phyloP scores from a whole-genome alignment of 2,113 vertebrate genomes.

The Gymnorhina tibicen region DNA sequence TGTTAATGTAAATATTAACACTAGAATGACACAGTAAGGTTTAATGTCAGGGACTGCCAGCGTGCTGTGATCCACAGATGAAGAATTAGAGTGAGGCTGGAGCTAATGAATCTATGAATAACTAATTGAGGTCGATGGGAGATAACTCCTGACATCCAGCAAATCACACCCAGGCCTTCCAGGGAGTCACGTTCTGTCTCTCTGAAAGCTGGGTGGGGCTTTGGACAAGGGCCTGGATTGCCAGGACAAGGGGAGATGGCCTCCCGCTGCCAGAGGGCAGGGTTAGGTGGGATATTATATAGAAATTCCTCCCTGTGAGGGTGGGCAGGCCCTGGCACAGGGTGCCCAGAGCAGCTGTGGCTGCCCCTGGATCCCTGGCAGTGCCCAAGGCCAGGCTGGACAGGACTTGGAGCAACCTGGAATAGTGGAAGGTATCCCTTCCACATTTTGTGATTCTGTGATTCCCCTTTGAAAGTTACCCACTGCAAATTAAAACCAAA shows the following conservation, averaged over 20 bases:
- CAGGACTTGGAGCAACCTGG: background rate
- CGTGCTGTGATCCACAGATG: background rate
- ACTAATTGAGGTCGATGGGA: rapidly evolving
- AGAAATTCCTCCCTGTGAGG: background rate
- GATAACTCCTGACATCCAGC: background rate
- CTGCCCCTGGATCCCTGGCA: background rate
- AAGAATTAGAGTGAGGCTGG: background rate
- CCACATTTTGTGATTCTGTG: background rate
- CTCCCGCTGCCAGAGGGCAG: background rate
- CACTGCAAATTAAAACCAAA: background rate
- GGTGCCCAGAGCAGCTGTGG: background rate
- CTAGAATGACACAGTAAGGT: rapidly evolving
- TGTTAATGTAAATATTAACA: background rate
- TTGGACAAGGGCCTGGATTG: background rate
- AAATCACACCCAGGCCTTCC: background rate
- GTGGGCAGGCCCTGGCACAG: background rate
- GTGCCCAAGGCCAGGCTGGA: background rate
- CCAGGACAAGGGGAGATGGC: background rate
- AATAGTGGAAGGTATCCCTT: background rate
- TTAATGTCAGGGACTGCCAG: background rate
- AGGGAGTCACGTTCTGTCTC: rapidly evolving
- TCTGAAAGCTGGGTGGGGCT: background rate
- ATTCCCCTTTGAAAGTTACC: background rate
- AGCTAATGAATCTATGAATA: background rate
- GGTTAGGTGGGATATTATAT: rapidly evolving